Percentiles rank a stretch among this genome's conserved stretches.
These are phyloP conservation scores for Trematomus loennbergii DNA, from an alignment of 2,113 vertebrate genomes.

Conservation along the genomic window DNA sequence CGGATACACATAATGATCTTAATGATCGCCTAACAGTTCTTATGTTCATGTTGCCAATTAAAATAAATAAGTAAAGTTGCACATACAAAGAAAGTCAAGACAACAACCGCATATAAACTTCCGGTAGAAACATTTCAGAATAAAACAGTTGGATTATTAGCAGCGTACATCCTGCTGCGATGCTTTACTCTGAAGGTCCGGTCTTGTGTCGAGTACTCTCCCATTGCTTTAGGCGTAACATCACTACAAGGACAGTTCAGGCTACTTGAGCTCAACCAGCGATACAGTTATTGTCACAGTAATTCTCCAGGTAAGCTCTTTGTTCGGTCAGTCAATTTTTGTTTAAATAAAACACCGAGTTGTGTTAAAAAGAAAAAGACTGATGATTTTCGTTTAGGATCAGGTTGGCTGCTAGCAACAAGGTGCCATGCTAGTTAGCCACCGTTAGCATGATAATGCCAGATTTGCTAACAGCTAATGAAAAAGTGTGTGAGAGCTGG, in stretches of 20 bases:
- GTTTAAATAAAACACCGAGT: fast-evolving
- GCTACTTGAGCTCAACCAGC: not conserved
- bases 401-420: not conserved
- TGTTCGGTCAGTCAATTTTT: fast-evolving
- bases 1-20: too few relatives aligned
- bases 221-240: not conserved
- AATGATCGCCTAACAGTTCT: too few relatives aligned
- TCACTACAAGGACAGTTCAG: conserved; percentile 41
- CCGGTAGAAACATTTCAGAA: not conserved
- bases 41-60: too few relatives aligned
- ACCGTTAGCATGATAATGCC: conserved; percentile 64
- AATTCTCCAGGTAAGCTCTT: conserved; percentile 15
- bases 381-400: not conserved
- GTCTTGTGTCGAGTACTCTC: not conserved
- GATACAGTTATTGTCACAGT: conserved; percentile 1
- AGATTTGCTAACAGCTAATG: conserved; percentile 57
- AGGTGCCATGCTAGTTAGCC: conserved; percentile 54
- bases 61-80: too few relatives aligned
- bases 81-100: too few relatives aligned
- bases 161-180: not conserved
- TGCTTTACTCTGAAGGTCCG: conserved; percentile 54
- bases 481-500: conserved; percentile 38
- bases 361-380: not conserved
- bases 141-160: not conserved
- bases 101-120: too few relatives aligned